Conservation (phyloP, 2,113 vertebrate species). For the Forbesichthys agassizii region DNA sequence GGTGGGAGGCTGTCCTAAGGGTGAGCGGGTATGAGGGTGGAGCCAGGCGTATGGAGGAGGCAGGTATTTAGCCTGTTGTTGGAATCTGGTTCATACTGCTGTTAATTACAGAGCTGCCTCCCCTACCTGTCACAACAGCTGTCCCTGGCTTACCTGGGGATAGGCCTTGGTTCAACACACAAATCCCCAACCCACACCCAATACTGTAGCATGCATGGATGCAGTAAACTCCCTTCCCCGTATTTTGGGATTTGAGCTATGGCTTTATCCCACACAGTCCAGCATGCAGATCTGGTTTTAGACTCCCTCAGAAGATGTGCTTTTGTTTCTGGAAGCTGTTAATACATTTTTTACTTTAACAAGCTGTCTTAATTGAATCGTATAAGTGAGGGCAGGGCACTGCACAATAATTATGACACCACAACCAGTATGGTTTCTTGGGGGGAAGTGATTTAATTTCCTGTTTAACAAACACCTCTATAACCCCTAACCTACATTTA, state of each 20-base stretch:
- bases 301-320: neutral
- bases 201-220: slow-evolving; percentile 23
- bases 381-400: slow-evolving; percentile 49
- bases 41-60: slow-evolving; percentile 42
- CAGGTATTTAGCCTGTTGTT: slow-evolving; percentile 68
- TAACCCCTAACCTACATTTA: slow-evolving; percentile 41
- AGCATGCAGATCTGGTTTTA: neutral
- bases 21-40: slow-evolving; percentile 43
- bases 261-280: neutral
- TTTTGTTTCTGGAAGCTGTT: slow-evolving; percentile 8
- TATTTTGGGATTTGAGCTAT: neutral
- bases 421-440: slow-evolving; percentile 30
- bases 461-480: slow-evolving; percentile 63
- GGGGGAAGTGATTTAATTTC: slow-evolving; percentile 66
- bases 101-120: slow-evolving; percentile 76
- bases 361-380: slow-evolving; percentile 37
- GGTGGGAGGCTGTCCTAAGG: slow-evolving; percentile 4
- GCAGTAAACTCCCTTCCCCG: slow-evolving; percentile 35
- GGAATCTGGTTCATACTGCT: slow-evolving; percentile 73
- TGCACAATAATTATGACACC: slow-evolving; percentile 17
- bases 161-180: slow-evolving; percentile 68
- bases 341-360: neutral
- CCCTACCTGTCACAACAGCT: slow-evolving; percentile 76
- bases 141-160: slow-evolving; percentile 71
- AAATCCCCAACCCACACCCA: slow-evolving; percentile 64